Conservation (phyloP, 2,888 invertebrate genomes). For the Antheraea assamensis region DNA sequence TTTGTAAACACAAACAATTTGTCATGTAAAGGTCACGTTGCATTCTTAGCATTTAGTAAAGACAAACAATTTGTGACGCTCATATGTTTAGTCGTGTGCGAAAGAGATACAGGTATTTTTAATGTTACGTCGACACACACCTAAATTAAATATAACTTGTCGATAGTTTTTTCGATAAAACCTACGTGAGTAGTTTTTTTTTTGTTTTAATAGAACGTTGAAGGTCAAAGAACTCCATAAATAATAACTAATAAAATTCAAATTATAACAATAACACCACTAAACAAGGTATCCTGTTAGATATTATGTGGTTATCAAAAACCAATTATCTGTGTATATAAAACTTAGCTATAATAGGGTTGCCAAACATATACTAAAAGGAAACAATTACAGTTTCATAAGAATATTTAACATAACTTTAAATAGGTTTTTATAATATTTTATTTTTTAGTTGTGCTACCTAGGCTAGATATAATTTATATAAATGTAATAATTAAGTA, state of each 20-base stretch:
- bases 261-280: not conserved
- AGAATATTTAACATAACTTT: not conserved
- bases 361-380: not conserved
- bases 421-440: not conserved
- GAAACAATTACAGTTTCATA: not conserved
- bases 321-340: not conserved
- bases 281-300: not conserved
- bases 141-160: not conserved
- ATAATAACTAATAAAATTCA: not conserved
- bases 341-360: not conserved
- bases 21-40: no score
- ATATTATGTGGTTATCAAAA: not conserved
- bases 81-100: no score
- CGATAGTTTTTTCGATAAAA: not conserved
- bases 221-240: not conserved
- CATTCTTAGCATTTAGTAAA: no score
- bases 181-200: not conserved
- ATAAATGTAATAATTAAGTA: no score
- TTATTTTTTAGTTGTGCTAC: no score
- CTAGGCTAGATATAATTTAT: no score
- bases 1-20: no score
- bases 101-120: no score
- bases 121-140: no score
- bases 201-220: not conserved
- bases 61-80: no score